Base-by-base conservation (phyloP, 2,113 vertebrate genomes). In the Vulpes ferrilata region DNA sequence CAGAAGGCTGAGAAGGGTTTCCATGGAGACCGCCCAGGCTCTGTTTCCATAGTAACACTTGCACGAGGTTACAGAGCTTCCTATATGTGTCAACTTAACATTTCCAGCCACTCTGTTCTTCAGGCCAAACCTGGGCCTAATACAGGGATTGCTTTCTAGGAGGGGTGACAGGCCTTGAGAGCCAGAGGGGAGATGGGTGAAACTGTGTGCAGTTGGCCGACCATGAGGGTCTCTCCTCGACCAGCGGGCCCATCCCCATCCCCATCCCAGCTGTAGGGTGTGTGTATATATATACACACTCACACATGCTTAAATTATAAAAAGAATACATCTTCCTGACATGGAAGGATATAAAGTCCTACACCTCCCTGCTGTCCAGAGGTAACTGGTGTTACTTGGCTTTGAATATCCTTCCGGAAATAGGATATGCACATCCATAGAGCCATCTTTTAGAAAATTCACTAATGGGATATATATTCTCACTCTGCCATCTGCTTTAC, bases 11-110 rank as follows among this genome's bases (percentile, higher is more conserved):
- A 97, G 87, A 59, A 67, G 1, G 2, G 97, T 98, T 98, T 96
- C 98, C 96, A 96, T 98, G 97, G 98, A 96, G 88, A 98, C 87
- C 32, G 20, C 80, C 90, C 92, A 88, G 97, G 95, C 95, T 90
- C 93, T 86, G 88, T 98, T 98, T 92, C 98, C 97, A 97, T 86
- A 96, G 96, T 55, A 94, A 98, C 67, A 32, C 88, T 82, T 73
- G 93, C 87, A 60, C 0, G 88, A 90, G 88, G 93, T 92, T 96
- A 81, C 38, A 60, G 84, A 55, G 88, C 93, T 90, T 97, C 92
- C 94, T 95, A 97, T 97, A 96, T 97, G 87, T 97, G 96, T 97
- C 93, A 89, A 51, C 51, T 95, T 93, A 95, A 95, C 86, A 92
- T 97, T 96, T 97, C 96, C 88, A 95, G 83, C 57, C 1, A 23